A percentile compares a stretch with the other conserved stretches of the same genome.
These are phyloP conservation scores for Leucoma salicis DNA, from an alignment of 2,888 invertebrate genomes.

Conservation along the genomic window DNA sequence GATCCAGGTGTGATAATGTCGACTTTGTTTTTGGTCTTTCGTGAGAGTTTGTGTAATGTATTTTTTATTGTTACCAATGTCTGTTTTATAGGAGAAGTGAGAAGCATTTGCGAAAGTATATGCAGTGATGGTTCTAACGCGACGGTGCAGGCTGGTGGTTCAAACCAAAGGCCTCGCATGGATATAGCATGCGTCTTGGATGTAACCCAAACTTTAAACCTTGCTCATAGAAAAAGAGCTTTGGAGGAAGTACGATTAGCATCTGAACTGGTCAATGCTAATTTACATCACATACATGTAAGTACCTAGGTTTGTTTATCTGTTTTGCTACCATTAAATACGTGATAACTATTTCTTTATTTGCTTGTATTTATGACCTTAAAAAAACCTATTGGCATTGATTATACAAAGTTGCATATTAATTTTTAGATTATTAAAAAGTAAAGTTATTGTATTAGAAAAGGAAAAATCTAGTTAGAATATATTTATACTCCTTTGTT, in stretches of 20 bases:
- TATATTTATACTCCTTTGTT: too few relatives aligned
- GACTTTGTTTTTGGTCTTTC: slow-evolving; percentile 47
- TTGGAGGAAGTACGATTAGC: slow-evolving; percentile 92
- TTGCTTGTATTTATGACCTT: too few relatives aligned
- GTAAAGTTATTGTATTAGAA: too few relatives aligned
- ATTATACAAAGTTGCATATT: too few relatives aligned
- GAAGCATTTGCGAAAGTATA: slow-evolving; percentile 78
- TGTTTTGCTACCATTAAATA: too few relatives aligned
- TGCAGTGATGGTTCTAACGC: slow-evolving; percentile 80
- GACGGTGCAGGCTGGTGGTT: slow-evolving; percentile 66
- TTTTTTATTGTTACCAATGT: slow-evolving; percentile 33
- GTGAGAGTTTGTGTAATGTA: slow-evolving; percentile 38
- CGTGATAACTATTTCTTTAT: too few relatives aligned
- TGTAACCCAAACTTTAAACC: slow-evolving; percentile 86
- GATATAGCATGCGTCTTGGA: slow-evolving; percentile 95
- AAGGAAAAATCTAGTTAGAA: too few relatives aligned
- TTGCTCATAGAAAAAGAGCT: slow-evolving; percentile 89
- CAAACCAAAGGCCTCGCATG: slow-evolving; percentile 85
- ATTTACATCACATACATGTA: slow-evolving; percentile 92
- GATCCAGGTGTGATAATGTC: slow-evolving; percentile 62
- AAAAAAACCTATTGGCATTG: too few relatives aligned
- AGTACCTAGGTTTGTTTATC: too few relatives aligned
- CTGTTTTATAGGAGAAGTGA: slow-evolving; percentile 67
- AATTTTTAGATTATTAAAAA: too few relatives aligned
- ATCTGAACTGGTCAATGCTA: slow-evolving; percentile 89